Conservation (phyloP, 2,113 vertebrate species). For the Addax nasomaculatus region DNA sequence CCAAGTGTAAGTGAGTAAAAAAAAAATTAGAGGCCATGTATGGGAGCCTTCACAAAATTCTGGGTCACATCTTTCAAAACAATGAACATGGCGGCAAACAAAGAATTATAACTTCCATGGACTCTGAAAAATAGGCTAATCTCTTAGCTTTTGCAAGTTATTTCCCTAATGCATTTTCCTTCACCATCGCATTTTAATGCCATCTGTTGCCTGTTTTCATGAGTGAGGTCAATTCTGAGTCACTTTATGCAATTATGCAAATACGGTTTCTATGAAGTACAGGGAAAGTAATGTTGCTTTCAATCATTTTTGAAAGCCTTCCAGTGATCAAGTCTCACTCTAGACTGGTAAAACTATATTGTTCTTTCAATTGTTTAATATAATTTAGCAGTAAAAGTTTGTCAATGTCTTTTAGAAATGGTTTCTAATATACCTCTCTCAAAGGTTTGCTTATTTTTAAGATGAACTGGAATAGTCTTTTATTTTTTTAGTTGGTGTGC, state of each 20-base stretch:
- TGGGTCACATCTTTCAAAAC: background rate
- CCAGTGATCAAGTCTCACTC: background rate
- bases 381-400: background rate
- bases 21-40: background rate
- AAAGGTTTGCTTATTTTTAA: background rate
- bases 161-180: slow-evolving; percentile 47
- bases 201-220: slow-evolving; percentile 52
- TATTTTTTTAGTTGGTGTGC: background rate
- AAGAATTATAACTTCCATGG: background rate
- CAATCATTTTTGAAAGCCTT: slow-evolving; percentile 26
- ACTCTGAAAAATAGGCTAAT: slow-evolving; percentile 7
- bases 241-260: slow-evolving; percentile 47
- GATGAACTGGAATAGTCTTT: background rate
- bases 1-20: background rate
- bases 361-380: background rate
- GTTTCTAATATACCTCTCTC: background rate
- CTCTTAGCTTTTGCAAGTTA: background rate
- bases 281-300: slow-evolving; percentile 14
- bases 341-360: background rate
- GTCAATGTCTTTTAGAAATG: background rate
- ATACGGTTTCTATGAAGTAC: background rate
- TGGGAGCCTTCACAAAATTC: background rate
- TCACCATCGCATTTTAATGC: background rate
- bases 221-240: slow-evolving; percentile 42
- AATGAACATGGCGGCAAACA: background rate